Conservation (phyloP, 2,888 invertebrate genomes). For the Caradrina clavipalpis region DNA sequence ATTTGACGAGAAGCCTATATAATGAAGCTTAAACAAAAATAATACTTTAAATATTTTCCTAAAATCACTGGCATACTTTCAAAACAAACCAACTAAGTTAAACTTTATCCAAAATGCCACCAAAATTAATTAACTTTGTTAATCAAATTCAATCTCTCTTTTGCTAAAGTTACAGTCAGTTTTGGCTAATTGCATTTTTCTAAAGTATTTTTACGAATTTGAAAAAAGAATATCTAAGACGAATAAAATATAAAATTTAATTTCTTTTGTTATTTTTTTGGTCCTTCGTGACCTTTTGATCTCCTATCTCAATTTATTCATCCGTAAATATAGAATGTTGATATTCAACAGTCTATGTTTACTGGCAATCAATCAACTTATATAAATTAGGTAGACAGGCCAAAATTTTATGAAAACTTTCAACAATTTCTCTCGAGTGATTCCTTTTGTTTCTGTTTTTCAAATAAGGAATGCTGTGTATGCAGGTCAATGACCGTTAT, state of each 20-base stretch:
- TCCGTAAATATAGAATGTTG: slow-evolving; percentile 18
- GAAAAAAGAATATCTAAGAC: not conserved
- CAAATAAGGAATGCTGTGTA: not conserved
- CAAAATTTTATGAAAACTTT: no score
- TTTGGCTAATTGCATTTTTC: slow-evolving; percentile 22
- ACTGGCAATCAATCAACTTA: slow-evolving; percentile 20
- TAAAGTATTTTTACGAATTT: slow-evolving; percentile 17
- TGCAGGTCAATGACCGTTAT: not conserved
- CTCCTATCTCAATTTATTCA: slow-evolving; percentile 13
- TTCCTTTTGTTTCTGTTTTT: no score
- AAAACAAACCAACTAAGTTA: slow-evolving; percentile 27
- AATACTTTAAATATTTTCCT: not conserved
- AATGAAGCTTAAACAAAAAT: not conserved
- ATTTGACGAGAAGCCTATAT: not conserved
- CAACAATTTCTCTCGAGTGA: no score
- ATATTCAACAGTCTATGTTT: slow-evolving; percentile 31
- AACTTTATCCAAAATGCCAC: slow-evolving; percentile 40
- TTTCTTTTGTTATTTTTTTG: not conserved
- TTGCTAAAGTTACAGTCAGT: slow-evolving; percentile 24
- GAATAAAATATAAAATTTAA: not conserved
- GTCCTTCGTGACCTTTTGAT: not conserved
- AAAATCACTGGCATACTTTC: slow-evolving; percentile 24
- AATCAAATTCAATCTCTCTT: slow-evolving; percentile 43
- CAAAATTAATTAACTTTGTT: slow-evolving; percentile 48
- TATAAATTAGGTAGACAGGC: not conserved